Conservation (phyloP, 1,140 invertebrate genomes). For the Drosophila novamexicana region DNA sequence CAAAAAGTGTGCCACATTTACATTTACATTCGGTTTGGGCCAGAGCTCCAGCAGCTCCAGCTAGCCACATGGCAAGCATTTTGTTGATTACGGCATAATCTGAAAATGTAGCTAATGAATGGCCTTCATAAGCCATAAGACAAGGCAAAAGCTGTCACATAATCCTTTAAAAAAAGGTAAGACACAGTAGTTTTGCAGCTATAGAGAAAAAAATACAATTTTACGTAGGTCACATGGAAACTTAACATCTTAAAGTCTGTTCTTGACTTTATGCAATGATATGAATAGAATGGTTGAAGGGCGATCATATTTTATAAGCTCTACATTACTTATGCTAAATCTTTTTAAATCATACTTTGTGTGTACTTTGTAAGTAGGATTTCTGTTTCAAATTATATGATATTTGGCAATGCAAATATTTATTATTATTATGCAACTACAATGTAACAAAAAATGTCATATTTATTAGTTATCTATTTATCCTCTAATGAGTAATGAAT, state of each 20-base stretch:
- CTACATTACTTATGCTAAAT: too few relatives aligned
- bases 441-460: too few relatives aligned
- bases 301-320: too few relatives aligned
- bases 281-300: too few relatives aligned
- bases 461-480: too few relatives aligned
- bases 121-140: slow-evolving; percentile 17
- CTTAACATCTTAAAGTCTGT: background rate
- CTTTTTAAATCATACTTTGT: too few relatives aligned
- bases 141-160: slow-evolving; percentile 26
- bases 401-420: too few relatives aligned
- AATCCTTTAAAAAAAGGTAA: slow-evolving; percentile 38
- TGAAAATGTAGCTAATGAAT: slow-evolving; percentile 47
- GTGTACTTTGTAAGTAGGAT: too few relatives aligned
- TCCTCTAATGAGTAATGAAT: too few relatives aligned
- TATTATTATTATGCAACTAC: too few relatives aligned
- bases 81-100: slow-evolving; percentile 38
- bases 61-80: slow-evolving; percentile 34
- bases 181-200: background rate
- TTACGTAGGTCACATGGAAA: background rate
- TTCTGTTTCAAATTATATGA: too few relatives aligned
- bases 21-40: slow-evolving; percentile 34
- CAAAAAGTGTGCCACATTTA: slow-evolving; percentile 58
- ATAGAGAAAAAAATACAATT: background rate
- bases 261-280: too few relatives aligned
- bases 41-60: background rate